phyloP scores from a whole-genome alignment of 2,797 vertebrate genomes.

The Anguilla anguilla region DNA sequence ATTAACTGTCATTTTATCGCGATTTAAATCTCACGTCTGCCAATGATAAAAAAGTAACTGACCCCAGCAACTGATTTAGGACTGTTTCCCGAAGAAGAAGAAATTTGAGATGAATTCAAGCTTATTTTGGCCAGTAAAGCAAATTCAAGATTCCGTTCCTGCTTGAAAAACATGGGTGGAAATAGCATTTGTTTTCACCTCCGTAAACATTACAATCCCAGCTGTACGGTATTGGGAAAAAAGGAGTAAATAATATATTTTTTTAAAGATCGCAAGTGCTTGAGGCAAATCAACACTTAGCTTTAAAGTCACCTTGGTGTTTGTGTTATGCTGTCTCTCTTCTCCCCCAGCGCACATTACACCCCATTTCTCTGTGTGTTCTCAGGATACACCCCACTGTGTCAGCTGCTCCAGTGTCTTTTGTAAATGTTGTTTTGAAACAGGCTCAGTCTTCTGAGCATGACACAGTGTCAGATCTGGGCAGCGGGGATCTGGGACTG shows the following conservation, averaged over 20 bases:
- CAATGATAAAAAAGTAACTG: not conserved
- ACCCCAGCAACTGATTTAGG: not conserved
- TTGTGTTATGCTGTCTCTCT: not conserved
- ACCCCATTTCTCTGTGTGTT: not conserved
- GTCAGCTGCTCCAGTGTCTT: not conserved
- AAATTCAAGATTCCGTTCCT: not conserved
- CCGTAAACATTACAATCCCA: not conserved
- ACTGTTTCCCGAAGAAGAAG: not conserved
- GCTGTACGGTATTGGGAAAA: not conserved
- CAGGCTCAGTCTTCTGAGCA: not conserved
- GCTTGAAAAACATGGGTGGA: not conserved
- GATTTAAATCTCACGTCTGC: not conserved
- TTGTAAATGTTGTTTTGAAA: slow-evolving; percentile 16
- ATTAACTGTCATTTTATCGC: not conserved
- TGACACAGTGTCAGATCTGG: slow-evolving; percentile 8
- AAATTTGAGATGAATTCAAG: not conserved
- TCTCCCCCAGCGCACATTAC: not conserved
- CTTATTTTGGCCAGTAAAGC: not conserved
- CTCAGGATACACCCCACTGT: not conserved
- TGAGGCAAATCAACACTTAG: not conserved
- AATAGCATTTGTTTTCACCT: not conserved
- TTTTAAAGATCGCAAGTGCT: not conserved
- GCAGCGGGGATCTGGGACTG: not conserved
- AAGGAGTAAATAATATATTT: not conserved
- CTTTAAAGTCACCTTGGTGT: not conserved